Base-by-base conservation (phyloP, 2,797 vertebrate species). In the Phylloscopus collybita region DNA sequence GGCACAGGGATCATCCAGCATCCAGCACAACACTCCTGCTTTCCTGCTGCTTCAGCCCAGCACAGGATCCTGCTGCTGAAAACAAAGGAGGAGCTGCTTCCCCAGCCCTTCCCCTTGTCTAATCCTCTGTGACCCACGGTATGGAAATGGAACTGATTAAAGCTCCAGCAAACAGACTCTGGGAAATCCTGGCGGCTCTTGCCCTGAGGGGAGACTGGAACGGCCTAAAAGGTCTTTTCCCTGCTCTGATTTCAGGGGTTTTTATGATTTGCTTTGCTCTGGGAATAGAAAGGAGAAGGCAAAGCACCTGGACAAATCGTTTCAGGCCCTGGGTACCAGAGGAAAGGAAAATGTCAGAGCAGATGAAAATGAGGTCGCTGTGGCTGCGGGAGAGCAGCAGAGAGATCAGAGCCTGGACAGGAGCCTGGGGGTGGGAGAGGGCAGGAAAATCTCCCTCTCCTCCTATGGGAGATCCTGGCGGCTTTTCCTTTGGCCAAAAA, bases 261-360 rank as follows among this genome's bases (percentile, higher is more conserved):
- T 94, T 93, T 76, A 29, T 70, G 78, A 84, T 94, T 92, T 67
- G 3, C 60, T 96, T 88, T 82, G 84, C 86, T 65, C 50, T 40
- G 87, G 74, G 93, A 81, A 87, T 91, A 85, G 80, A 93, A 92
- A 85, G 56, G 80, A 38, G 87, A 73, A 95, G 72, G 80, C 75
- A 84, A 92, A 95, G 83, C 88, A 96, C 94, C 96, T 96, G 95
- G 95, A 91, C 87, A 92, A 92, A 92, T 89, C 74, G 88, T 96
- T 86, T 45, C 82, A 94, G 82, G 87, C 45, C 59, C 64, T 88
- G 92, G 90, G 49, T 95, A 32, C 86, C 96, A 94, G 91, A 75
- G 90, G 92, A 89, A 91, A 92, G 79, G 73, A 64, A 90, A 95
- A 96, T 85, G 91, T 82, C 93, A 93, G 83, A 88, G 92, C 26